Conservation (phyloP, 2,888 invertebrate species). For the Agrotis clavis region DNA sequence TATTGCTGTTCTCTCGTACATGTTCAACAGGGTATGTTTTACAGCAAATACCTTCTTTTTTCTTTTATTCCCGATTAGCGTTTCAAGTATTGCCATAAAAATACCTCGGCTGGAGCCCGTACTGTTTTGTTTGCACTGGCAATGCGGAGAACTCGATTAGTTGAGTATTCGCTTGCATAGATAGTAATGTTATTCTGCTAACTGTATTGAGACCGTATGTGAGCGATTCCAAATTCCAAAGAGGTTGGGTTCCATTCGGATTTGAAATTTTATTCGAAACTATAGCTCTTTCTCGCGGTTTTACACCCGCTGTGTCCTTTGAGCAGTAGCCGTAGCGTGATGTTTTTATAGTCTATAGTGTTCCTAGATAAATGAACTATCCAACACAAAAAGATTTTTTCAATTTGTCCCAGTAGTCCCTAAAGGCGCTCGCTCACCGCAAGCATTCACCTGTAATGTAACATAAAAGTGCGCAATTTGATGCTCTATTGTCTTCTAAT, state of each 20-base stretch:
- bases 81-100: constrained; percentile 40
- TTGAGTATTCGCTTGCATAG: constrained; percentile 8
- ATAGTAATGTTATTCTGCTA: constrained; percentile 24
- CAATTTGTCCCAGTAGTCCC: no score
- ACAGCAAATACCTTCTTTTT: constrained; percentile 22
- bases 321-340: no score
- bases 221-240: neutral
- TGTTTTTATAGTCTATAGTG: no score
- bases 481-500: no score
- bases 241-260: neutral
- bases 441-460: no score
- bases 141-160: constrained; percentile 27
- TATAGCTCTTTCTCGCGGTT: neutral
- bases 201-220: constrained; percentile 17
- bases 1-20: constrained; percentile 9
- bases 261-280: neutral
- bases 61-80: constrained; percentile 26
- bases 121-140: neutral
- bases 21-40: constrained; percentile 14
- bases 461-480: no score
- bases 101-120: constrained; percentile 10
- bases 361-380: no score
- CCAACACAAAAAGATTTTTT: no score
- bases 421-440: no score
- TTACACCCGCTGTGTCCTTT: no score